phyloP scores from a whole-genome alignment of 2,888 invertebrate species.

The Galeopsomyia nigrocyanea region DNA sequence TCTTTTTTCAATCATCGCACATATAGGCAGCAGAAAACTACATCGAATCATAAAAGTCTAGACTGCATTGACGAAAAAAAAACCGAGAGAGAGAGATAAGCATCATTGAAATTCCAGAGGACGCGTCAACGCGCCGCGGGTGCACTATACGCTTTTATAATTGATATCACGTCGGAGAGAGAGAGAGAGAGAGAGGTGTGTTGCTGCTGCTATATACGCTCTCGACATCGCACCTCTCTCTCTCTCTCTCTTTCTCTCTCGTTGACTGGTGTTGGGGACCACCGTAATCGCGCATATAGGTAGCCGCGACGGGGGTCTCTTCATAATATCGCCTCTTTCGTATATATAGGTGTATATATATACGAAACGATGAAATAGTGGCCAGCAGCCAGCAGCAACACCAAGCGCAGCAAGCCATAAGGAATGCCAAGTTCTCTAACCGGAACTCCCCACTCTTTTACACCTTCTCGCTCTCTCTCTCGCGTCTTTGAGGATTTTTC shows the following conservation, averaged over 20 bases:
- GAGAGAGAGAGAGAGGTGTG: neutral
- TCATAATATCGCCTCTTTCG: slow-evolving; percentile 67
- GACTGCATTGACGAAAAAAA: neutral
- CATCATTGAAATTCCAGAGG: neutral
- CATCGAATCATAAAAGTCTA: too few relatives aligned
- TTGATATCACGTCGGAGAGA: slow-evolving; percentile 25
- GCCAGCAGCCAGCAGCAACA: slow-evolving; percentile 52
- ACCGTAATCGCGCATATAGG: slow-evolving; percentile 59
- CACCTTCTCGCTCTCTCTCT: neutral
- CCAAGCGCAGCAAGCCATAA: slow-evolving; percentile 14
- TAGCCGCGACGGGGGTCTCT: slow-evolving; percentile 65
- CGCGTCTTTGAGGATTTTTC: neutral
- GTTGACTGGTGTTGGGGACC: slow-evolving; percentile 63
- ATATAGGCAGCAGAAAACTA: too few relatives aligned
- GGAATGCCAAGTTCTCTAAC: slow-evolving; percentile 15
- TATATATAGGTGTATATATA: too few relatives aligned
- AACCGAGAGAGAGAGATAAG: slow-evolving; percentile 6
- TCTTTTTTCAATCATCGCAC: too few relatives aligned
- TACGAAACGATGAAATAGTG: slow-evolving; percentile 69
- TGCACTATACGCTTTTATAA: slow-evolving; percentile 8
- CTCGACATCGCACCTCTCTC: slow-evolving; percentile 11
- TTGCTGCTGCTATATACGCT: slow-evolving; percentile 1
- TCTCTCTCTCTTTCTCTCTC: too few relatives aligned
- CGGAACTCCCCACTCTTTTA: too few relatives aligned
- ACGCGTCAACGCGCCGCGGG: neutral